phyloP scores from a whole-genome alignment of 2,888 invertebrate species.

The Cephus pulcher region DNA sequence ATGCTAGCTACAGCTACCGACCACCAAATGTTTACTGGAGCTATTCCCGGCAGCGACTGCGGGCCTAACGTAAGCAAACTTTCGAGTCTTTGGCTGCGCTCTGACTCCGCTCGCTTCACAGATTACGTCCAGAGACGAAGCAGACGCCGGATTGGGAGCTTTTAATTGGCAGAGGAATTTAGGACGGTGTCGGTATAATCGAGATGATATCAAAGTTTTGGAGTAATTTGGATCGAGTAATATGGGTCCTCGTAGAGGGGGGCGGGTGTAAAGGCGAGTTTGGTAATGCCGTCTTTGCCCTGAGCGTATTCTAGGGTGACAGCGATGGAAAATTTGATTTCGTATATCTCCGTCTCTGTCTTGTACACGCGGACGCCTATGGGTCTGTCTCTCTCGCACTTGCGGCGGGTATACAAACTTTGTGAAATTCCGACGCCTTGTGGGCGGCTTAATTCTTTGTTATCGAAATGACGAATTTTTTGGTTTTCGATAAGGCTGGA shows the following conservation, averaged over 20 bases:
- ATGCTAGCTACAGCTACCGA: constrained; percentile 19
- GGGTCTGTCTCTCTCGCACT: neutral
- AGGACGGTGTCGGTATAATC: too few relatives aligned
- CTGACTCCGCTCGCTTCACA: constrained; percentile 25
- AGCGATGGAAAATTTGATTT: too few relatives aligned
- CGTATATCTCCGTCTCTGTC: neutral
- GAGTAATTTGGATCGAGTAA: too few relatives aligned
- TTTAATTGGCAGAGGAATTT: too few relatives aligned
- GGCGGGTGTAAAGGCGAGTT: neutral
- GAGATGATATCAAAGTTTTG: too few relatives aligned
- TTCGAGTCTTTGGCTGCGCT: constrained; percentile 26
- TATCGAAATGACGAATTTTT: neutral
- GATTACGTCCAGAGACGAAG: constrained; percentile 20
- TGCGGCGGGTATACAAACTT: neutral
- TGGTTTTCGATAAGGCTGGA: neutral
- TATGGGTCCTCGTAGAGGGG: too few relatives aligned
- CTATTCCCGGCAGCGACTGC: constrained; percentile 54
- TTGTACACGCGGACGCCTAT: neutral
- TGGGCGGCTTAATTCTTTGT: neutral
- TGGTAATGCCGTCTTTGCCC: neutral
- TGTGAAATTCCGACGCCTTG: neutral
- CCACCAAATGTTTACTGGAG: constrained; percentile 54
- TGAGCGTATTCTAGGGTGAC: neutral
- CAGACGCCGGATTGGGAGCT: too few relatives aligned
- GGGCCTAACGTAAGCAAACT: constrained; percentile 51